Conservation (phyloP, 2,113 vertebrate genomes). For the Toxotes jaculatrix region DNA sequence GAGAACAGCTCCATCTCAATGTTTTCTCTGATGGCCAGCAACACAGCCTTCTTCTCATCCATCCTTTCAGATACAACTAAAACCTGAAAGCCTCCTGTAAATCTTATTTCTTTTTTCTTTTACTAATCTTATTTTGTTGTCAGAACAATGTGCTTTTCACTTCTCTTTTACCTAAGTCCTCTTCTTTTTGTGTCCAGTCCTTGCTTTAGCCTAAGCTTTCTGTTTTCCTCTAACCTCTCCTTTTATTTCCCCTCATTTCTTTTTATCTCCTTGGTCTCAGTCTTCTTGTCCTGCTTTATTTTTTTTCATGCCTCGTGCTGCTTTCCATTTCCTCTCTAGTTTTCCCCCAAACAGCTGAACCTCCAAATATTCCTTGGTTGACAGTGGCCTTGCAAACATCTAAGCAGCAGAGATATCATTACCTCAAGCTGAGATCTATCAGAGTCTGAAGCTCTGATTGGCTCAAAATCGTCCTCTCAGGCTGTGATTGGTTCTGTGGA, state of each 20-base stretch:
- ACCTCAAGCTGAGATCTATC: constrained; percentile 63
- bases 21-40: constrained; percentile 58
- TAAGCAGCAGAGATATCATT: constrained; percentile 56
- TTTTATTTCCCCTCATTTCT: not conserved
- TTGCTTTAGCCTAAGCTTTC: not conserved
- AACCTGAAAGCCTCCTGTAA: not conserved
- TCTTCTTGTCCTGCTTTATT: not conserved
- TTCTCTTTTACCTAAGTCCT: too few species aligned
- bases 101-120: not conserved
- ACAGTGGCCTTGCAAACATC: constrained; percentile 22
- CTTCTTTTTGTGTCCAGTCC: not conserved
- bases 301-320: not conserved
- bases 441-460: constrained; percentile 45
- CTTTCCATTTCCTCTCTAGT: not conserved
- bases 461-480: not conserved
- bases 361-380: not conserved
- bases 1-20: constrained; percentile 77
- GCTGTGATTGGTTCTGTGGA: constrained; percentile 46
- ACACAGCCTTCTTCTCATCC: constrained; percentile 9
- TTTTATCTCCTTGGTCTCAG: not conserved
- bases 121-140: not conserved
- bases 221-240: not conserved
- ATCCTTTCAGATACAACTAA: constrained; percentile 23
- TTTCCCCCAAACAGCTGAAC: not conserved
- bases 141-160: not conserved